Base-by-base conservation (phyloP, 35 echinoderm and acorn worm species). In the Heliocidaris tuberculata region DNA sequence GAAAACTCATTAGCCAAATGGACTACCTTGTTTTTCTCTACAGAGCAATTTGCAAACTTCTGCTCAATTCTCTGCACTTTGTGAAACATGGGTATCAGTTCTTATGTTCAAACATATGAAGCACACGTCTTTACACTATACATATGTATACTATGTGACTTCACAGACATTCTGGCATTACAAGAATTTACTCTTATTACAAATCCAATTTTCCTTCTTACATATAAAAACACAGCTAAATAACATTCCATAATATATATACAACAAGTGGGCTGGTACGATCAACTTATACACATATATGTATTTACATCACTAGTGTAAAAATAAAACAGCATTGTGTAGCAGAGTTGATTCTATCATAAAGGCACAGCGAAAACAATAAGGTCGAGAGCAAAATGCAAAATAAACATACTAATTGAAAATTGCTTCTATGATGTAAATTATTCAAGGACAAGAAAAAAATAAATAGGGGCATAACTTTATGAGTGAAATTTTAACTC, bases 201-300 rank as follows among this genome's bases (percentile, higher is more conserved):
- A 78, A 56, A 78, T 78, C 65, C 27, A 78, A n/a, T 78, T 27
- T 78, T 78, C 65, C 17, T 78, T 78, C 65, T 78, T 78, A 78
- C 65, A 78, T 78, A 78, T 78, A 78, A 78, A 71, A 42, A 42
- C 35, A 56, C 52, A 56, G 52, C 52, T 56, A 10, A 56, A 56
- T 56, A 78, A 78, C 65, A 78, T 78, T 78, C 27, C 65, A 78
- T 24, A 78, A 78, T 78, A 27, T 78, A 78, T 78, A 27, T 78
- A 78, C 65, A 78, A 78, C 7, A 78, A 78, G 65, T 78, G 65
- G 65, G 65, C 7, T 78, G 65, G 65, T 78, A 78, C 21, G 27
- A 29, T 78, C 65, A 78, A 78, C 65, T 78, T 89, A 89, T 89
- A 89, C 47, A 89, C 47, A 89, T 89, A 89, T 89, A 89, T 89